These are phyloP conservation scores for Bos taurus DNA, from an alignment of 2,113 vertebrate species.

Conservation along the genomic window DNA sequence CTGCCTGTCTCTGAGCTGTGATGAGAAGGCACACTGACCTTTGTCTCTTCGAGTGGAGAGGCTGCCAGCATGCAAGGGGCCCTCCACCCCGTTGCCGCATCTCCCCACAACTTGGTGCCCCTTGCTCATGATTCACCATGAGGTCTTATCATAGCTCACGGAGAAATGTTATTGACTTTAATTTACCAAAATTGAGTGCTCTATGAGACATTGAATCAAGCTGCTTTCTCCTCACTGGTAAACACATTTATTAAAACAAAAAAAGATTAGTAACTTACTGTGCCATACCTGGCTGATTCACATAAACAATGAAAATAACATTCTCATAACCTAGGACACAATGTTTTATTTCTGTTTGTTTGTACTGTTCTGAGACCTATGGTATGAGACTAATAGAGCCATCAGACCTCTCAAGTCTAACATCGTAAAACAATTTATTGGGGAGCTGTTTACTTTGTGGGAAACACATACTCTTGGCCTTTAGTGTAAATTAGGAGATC, in stretches of 20 bases:
- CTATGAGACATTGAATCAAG: constrained; percentile 49
- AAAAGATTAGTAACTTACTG: constrained; percentile 55
- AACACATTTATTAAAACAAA: constrained; percentile 66
- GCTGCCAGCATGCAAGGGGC: neutral
- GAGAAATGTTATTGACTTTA: constrained; percentile 63
- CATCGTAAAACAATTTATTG: constrained; percentile 40
- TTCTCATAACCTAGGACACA: neutral
- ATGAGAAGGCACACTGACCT: neutral
- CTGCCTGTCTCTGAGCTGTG: neutral
- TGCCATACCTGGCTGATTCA: constrained; percentile 43
- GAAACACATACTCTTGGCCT: neutral
- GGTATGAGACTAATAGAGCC: constrained; percentile 48
- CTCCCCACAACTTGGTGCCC: neutral
- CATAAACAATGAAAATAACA: constrained; percentile 38
- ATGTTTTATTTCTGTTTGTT: constrained; percentile 14
- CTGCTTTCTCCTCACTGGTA: constrained; percentile 51
- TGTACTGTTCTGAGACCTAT: constrained; percentile 1
- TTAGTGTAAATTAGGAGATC: constrained; percentile 16
- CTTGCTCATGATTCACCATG: neutral
- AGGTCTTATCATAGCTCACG: constrained; percentile 29
- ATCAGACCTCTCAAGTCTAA: constrained; percentile 39
- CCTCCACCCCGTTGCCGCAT: fast-evolving
- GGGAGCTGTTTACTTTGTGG: constrained; percentile 26
- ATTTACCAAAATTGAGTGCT: constrained; percentile 58
- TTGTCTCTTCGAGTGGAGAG: neutral